Evolutionary conservation across 2,113 vertebrate species (phyloP), one percentile per base, ranked within the genome.

Genomic region (Seriola rivoliana): DNA sequence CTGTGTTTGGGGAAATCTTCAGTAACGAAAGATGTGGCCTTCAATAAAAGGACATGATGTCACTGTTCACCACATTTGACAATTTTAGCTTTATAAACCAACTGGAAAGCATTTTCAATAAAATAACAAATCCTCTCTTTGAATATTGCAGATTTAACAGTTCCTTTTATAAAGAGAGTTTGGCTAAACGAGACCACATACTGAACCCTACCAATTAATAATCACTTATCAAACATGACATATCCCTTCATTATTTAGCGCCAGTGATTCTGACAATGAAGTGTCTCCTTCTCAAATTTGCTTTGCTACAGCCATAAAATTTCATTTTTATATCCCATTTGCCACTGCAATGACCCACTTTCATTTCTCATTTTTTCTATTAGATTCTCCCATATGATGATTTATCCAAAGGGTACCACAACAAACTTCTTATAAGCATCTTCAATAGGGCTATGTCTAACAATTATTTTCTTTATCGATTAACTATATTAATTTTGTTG

Each of bases 31-130:
- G 42, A 82, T 71, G 76, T 83, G 76, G 70, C 50, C 60, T 55
- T 55, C n/a, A 79, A 58, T 83, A 87, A 85, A 87, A 82, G 5
- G 19, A 60, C 46, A 71, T 91, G 81, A 86, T 64, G 85, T 88
- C 84, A 89, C 40, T 65, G 21, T 75, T 84, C 48, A 71, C 87
- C 80, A 80, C 82, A 84, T 80, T 79, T 80, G 50, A 85, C 75
- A 63, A 44, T 52, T 78, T 79, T 52, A 85, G 42, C 52, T 75
- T 71, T 70, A 78, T 72, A 81, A 84, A 85, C 21, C 65, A 57
- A 81, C 68, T 77, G 59, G 64, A 86, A 90, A n/a, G 65, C 34
- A 25, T 71, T 50, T 81, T 74, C 32, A 85, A 14, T 69, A 80
- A 83, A 91, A 75, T 54, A 77, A 83, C 76, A 84, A 84, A 80